Evolutionary conservation across 2,888 invertebrate genomes (phyloP).

Genomic region (Lymantria dispar): DNA sequence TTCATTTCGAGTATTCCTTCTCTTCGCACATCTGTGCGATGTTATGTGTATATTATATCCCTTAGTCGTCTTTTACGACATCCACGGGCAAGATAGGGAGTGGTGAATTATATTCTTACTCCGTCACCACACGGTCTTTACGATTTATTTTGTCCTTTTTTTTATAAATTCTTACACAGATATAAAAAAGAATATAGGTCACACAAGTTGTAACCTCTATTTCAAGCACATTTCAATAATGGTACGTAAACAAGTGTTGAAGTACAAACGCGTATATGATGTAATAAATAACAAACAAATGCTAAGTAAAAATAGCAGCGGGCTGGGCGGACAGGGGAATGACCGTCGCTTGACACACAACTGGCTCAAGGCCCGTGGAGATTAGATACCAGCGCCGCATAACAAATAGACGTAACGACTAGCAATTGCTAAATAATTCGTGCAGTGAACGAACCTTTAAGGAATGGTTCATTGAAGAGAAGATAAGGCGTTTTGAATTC

Average conservation of each 20-base stretch:
- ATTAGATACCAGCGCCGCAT: conserved; percentile 75
- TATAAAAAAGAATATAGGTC: conserved; percentile 10
- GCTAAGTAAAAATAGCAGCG: conserved; percentile 71
- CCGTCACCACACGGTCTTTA: no score
- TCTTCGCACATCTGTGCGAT: no score
- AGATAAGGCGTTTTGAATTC: conserved; percentile 6
- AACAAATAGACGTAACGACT: conserved; percentile 60
- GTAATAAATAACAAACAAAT: conserved; percentile 75
- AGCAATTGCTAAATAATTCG: conserved; percentile 63
- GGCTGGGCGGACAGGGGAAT: conserved; percentile 63
- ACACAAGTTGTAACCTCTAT: background rate
- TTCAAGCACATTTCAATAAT: conserved; percentile 52
- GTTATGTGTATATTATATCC: no score
- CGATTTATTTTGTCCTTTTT: no score
- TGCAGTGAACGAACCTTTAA: conserved; percentile 29
- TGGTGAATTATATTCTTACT: no score
- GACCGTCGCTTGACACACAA: conserved; percentile 79
- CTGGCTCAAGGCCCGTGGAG: conserved; percentile 76
- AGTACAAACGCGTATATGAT: conserved; percentile 33
- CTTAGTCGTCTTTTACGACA: no score
- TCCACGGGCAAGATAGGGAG: no score
- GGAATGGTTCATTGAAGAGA: conserved; percentile 4
- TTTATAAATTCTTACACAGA: no score
- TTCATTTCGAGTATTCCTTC: no score
- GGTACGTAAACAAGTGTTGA: conserved; percentile 19